Base-by-base conservation (phyloP, 2,113 vertebrate genomes). In the Pteronura brasiliensis region DNA sequence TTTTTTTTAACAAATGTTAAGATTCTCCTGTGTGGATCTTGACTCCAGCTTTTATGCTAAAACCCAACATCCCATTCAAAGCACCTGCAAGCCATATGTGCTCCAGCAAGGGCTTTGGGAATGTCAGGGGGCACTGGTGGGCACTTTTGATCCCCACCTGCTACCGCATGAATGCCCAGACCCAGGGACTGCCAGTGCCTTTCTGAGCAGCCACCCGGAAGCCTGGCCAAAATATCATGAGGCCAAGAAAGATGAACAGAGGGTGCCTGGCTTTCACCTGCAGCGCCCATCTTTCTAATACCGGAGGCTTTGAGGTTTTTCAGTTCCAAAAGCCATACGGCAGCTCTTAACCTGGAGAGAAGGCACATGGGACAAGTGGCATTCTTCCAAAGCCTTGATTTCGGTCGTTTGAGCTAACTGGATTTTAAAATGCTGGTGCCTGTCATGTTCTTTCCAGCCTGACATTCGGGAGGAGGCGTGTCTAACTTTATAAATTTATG, bases 401-500 rank as follows among this genome's bases (percentile, higher is more conserved):
- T 44, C 10, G 0, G 31, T 49, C 6, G 9, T 84, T 77, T 47
- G 27, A 25, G 44, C 47, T 52, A 83, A 88, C 36, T 63, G 49
- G 36, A 13, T 77, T 82, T 89, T 67, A 85, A 95, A 89, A 82
- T 31, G 55, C 74, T 57, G 55, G 34, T 17, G 36, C 57, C 13
- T 55, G 15, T 71, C 79, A 18, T 36, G 3, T 59, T 13, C 7
- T 77, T 42, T 42, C 4, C 44, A 93, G 59, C 39, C 67, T 93
- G 92, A 91, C 31, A 61, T 93, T 96, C 84, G 76, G 27, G 49
- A 42, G 57, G 47, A 88, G 71, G 55, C 4, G 1, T 90, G 52
- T 63, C 72, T 69, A 42, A 84, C 39, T 44, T 47, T 31, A 49
- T 36, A 39, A 44, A 80, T 72, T 67, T 20, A 71, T 20, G 74